phyloP scores from a whole-genome alignment of 2,888 invertebrate genomes.

The Pimpla rufipes region DNA sequence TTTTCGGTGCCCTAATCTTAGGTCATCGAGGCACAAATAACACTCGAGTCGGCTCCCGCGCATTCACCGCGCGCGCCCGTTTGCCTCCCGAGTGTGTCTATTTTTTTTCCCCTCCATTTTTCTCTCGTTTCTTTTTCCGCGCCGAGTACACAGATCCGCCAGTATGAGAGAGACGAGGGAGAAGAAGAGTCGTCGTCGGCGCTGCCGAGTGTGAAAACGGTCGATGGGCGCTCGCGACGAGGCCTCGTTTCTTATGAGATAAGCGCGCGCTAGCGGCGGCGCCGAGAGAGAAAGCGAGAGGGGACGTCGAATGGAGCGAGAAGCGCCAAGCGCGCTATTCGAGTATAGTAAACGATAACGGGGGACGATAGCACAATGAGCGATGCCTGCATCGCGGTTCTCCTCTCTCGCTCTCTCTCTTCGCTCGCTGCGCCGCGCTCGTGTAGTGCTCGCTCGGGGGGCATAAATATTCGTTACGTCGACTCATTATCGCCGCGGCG shows the following conservation, averaged over 20 bases:
- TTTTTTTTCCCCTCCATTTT: slow-evolving; percentile 2
- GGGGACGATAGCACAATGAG: slow-evolving; percentile 70
- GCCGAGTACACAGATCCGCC: background rate
- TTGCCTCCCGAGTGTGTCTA: background rate
- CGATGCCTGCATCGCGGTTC: slow-evolving; percentile 63
- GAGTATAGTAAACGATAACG: slow-evolving; percentile 70
- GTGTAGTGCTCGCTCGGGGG: slow-evolving; percentile 34
- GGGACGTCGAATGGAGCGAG: slow-evolving; percentile 48
- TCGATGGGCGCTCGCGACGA: slow-evolving; percentile 36
- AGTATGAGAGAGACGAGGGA: background rate
- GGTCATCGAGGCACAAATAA: background rate
- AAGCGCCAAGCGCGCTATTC: slow-evolving; percentile 56
- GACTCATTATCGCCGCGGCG: slow-evolving; percentile 70
- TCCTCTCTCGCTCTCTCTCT: slow-evolving; percentile 18
- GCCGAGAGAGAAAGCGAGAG: slow-evolving; percentile 36
- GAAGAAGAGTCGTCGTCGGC: background rate
- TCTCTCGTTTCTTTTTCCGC: background rate
- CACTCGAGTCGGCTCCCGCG: no score
- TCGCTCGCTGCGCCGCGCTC: slow-evolving; percentile 50
- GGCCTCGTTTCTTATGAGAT: slow-evolving; percentile 62
- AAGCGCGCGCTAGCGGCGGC: slow-evolving; percentile 34
- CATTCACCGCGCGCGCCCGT: slow-evolving; percentile 17
- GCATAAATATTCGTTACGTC: slow-evolving; percentile 72
- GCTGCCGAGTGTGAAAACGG: slow-evolving; percentile 49
- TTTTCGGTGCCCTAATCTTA: slow-evolving; percentile 22